Conservation (phyloP, 2,888 invertebrate species). For the Lissonota sp. region DNA sequence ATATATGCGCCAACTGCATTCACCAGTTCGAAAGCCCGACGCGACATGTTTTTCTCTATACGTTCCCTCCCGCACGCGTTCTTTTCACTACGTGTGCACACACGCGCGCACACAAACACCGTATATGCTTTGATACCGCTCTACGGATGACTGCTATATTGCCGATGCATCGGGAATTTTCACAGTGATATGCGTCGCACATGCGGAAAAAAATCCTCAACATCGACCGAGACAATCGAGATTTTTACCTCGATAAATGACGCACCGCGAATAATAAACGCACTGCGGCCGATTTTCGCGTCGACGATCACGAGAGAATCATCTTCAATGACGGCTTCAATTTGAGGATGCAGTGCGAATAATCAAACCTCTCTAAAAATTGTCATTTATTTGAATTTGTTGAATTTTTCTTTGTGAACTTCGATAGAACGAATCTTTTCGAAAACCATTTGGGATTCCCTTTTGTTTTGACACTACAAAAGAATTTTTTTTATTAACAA, state of each 20-base stretch:
- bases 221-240: constrained; percentile 30
- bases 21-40: constrained; percentile 60
- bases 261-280: neutral
- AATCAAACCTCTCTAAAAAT: no score
- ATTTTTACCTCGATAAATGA: constrained; percentile 15
- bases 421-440: no score
- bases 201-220: constrained; percentile 31
- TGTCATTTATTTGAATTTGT: no score
- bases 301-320: no score
- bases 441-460: no score
- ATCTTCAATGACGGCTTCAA: no score
- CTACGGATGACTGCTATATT: neutral
- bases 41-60: constrained; percentile 62
- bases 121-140: constrained; percentile 1
- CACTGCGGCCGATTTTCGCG: no score
- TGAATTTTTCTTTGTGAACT: no score
- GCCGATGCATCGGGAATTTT: constrained; percentile 13
- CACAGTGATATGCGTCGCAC: neutral
- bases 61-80: constrained; percentile 56
- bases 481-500: no score
- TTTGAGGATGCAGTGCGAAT: no score
- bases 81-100: constrained; percentile 10
- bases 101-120: neutral
- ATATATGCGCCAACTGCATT: constrained; percentile 44
- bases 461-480: no score